Evolutionary conservation across 1,140 invertebrate genomes (phyloP).

Genomic region (Batillaria attramentaria): DNA sequence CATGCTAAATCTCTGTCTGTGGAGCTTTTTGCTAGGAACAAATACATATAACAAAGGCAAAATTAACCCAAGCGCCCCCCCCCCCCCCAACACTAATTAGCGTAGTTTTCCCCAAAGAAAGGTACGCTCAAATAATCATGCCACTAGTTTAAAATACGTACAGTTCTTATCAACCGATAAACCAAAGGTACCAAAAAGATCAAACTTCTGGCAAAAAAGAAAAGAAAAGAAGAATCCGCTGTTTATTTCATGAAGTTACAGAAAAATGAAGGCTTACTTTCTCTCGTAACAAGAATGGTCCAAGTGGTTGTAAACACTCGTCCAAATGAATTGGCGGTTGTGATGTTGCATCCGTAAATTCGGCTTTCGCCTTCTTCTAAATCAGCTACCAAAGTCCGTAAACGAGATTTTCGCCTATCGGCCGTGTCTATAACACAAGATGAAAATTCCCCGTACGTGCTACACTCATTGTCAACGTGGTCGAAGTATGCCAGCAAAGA

Average conservation of each 20-base stretch:
- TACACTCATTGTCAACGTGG: slow-evolving; percentile 10
- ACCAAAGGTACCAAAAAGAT: too few species aligned
- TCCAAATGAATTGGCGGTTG: background rate
- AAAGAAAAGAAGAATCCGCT: background rate
- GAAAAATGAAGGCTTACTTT: slow-evolving; percentile 16
- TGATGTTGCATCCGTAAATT: slow-evolving; percentile 11
- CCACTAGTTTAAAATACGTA: background rate
- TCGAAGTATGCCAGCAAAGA: background rate
- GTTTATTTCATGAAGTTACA: too few species aligned
- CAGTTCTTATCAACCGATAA: too few species aligned
- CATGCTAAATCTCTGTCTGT: too few species aligned
- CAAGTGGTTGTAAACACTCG: background rate
- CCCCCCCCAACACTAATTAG: background rate
- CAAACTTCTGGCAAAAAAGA: background rate
- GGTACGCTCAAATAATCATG: too few species aligned
- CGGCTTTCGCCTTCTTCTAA: slow-evolving; percentile 15
- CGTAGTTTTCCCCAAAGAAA: background rate
- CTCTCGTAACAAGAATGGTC: slow-evolving; percentile 2
- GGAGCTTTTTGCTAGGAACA: too few species aligned
- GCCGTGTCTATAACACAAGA: slow-evolving; percentile 6
- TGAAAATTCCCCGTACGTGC: slow-evolving; percentile 4
- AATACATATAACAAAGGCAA: too few species aligned
- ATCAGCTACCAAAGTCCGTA: slow-evolving; percentile 21
- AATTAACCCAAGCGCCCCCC: too few species aligned
- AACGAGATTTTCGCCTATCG: slow-evolving; percentile 14